These are phyloP conservation scores for Bothrops jararaca DNA, from an alignment of 2,113 vertebrate species.

Conservation along the genomic window DNA sequence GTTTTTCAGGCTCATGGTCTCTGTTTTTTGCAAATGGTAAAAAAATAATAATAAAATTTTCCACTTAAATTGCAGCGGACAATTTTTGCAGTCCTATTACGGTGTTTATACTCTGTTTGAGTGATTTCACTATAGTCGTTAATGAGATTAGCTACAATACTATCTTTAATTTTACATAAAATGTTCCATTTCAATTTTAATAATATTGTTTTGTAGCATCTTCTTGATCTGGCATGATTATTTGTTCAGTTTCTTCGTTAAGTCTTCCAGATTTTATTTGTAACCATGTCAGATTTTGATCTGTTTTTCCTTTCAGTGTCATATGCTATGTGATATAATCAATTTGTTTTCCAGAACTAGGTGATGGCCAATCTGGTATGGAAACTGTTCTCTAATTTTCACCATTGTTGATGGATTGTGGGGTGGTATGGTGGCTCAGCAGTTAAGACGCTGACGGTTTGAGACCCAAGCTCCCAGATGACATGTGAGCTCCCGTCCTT, in stretches of 20 bases:
- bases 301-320: background rate
- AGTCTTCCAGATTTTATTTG: background rate
- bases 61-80: background rate
- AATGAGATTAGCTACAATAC: background rate
- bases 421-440: background rate
- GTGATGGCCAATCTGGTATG: background rate
- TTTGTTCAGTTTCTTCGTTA: background rate
- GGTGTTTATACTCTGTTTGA: background rate
- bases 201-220: background rate
- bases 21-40: background rate
- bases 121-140: background rate
- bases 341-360: background rate
- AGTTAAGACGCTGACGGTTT: background rate
- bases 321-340: background rate
- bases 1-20: background rate
- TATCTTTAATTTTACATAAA: background rate
- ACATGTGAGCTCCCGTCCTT: background rate
- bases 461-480: background rate
- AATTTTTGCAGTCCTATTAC: background rate
- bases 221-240: background rate
- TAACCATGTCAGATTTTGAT: background rate
- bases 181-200: background rate
- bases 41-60: background rate
- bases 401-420: background rate
- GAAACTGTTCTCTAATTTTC: background rate